These are phyloP conservation scores for Microcebus jonahi DNA, from an alignment of 2,113 vertebrate genomes.

Conservation along the genomic window DNA sequence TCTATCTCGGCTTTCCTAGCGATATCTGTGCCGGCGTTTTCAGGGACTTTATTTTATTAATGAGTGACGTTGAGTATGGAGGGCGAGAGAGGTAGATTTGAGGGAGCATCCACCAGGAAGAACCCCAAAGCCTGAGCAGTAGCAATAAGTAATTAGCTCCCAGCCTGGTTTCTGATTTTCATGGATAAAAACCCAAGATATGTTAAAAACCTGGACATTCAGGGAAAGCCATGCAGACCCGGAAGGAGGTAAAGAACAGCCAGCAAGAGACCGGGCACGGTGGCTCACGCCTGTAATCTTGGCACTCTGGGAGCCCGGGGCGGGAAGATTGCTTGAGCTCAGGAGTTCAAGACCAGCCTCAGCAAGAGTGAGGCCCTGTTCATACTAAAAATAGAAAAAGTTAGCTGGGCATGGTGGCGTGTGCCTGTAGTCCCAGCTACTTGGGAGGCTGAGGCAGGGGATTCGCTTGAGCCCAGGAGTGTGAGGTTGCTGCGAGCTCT, in stretches of 20 bases:
- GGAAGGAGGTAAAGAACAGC: background rate
- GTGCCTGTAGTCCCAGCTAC: too few relatives aligned
- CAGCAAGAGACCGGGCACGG: background rate
- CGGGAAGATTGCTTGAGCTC: too few relatives aligned
- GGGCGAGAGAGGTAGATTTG: background rate
- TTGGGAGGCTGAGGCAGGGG: too few relatives aligned
- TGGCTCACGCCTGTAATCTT: too few relatives aligned
- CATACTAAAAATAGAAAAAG: too few relatives aligned
- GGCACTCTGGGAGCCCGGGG: too few relatives aligned
- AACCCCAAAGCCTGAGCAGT: background rate
- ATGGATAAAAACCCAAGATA: background rate
- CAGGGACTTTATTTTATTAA: background rate
- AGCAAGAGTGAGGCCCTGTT: too few relatives aligned
- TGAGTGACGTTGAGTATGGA: background rate
- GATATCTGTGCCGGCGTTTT: background rate
- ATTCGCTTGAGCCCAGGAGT: too few relatives aligned
- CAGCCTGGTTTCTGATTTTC: background rate
- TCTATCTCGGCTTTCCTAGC: background rate
- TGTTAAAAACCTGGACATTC: background rate
- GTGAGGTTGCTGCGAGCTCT: too few relatives aligned
- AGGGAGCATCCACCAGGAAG: background rate
- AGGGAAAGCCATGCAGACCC: background rate
- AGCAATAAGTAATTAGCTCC: background rate
- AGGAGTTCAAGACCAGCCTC: too few relatives aligned
- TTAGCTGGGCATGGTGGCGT: too few relatives aligned